Evolutionary conservation across 2,888 invertebrate genomes (phyloP).

Genomic region (Clistopyga incitator): DNA sequence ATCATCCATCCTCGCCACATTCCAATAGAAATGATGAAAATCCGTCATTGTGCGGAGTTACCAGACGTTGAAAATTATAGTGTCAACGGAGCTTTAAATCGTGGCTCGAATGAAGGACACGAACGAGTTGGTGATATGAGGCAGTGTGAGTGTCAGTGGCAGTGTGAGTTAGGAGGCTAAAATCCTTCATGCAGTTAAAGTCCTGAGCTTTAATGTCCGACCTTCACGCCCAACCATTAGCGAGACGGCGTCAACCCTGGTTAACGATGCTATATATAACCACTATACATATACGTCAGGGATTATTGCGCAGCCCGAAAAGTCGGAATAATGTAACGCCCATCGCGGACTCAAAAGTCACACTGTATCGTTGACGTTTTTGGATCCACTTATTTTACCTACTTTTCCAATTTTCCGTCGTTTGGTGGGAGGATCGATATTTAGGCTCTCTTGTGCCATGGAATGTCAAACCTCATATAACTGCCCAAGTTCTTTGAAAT

Average conservation of each 20-base stretch:
- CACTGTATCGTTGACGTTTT: background rate
- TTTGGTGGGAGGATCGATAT: no score
- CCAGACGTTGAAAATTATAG: background rate
- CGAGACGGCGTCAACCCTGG: constrained; percentile 13
- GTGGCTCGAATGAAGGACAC: background rate
- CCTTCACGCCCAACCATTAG: constrained; percentile 11
- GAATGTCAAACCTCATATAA: no score
- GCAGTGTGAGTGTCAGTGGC: background rate
- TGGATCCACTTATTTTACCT: no score
- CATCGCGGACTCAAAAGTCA: background rate
- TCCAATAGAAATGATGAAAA: background rate
- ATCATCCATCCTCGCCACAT: background rate
- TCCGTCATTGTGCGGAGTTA: background rate
- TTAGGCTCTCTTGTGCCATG: no score
- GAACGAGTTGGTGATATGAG: background rate
- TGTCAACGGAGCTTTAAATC: background rate
- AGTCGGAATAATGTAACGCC: constrained; percentile 7
- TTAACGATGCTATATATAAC: constrained; percentile 18
- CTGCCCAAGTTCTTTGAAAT: no score
- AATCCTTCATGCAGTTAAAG: constrained; percentile 21
- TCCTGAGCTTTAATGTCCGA: constrained; percentile 21
- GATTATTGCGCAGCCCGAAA: constrained; percentile 12
- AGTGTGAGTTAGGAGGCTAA: constrained; percentile 16
- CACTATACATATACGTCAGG: background rate
- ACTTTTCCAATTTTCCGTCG: no score